Percentiles rank a stretch among this genome's conserved stretches.
phyloP scores from a whole-genome alignment of 2,797 vertebrate species.

The Aeoliscus strigatus region DNA sequence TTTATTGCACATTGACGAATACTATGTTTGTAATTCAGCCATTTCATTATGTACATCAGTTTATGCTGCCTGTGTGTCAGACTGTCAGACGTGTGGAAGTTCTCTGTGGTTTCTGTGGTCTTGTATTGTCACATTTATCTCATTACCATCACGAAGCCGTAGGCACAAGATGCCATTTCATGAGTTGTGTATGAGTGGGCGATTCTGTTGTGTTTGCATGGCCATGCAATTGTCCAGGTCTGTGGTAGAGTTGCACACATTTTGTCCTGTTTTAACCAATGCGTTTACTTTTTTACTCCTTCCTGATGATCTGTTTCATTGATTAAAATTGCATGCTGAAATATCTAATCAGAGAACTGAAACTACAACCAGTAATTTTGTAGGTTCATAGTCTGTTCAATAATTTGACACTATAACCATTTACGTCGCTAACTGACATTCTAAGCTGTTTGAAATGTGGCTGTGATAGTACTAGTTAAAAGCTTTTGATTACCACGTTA shows the following conservation, averaged over 20 bases:
- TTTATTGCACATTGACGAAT: too few species aligned
- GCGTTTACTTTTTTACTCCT: too few species aligned
- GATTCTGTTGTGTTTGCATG: conserved; percentile 27
- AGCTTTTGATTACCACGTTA: too few species aligned
- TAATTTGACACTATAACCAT: too few species aligned
- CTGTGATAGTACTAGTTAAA: background rate
- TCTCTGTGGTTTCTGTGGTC: conserved; percentile 10
- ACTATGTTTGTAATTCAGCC: too few species aligned
- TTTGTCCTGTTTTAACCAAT: too few species aligned
- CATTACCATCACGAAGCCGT: conserved; percentile 21
- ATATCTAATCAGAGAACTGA: too few species aligned
- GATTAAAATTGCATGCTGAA: too few species aligned
- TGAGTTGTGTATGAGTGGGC: conserved; percentile 22
- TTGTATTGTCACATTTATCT: conserved; percentile 4
- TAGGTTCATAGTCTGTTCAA: too few species aligned
- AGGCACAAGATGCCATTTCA: conserved; percentile 16
- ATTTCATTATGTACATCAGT: too few species aligned
- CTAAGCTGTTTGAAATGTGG: conserved; percentile 1
- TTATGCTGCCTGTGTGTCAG: conserved; percentile 6
- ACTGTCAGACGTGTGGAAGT: background rate
- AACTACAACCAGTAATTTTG: too few species aligned
- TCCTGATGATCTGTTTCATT: background rate
- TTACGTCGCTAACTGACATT: background rate
- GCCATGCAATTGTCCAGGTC: conserved; percentile 14
- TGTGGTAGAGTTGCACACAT: background rate